Evolutionary conservation across 1,140 invertebrate species (phyloP).

Genomic region (Ctenoplectra terminalis): DNA sequence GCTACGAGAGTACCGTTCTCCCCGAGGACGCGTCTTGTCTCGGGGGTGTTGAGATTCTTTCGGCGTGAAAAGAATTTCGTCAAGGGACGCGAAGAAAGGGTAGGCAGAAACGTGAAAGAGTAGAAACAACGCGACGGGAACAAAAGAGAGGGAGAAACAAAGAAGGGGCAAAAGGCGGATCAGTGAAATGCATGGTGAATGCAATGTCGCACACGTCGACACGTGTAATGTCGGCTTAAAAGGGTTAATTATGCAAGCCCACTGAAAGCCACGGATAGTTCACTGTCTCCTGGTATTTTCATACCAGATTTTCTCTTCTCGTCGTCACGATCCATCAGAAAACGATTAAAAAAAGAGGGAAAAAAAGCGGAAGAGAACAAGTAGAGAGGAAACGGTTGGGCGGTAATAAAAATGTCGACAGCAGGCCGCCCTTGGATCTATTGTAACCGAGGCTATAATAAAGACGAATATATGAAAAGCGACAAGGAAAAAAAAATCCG

Average conservation of each 20-base stretch:
- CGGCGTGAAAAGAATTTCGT: slow-evolving; percentile 31
- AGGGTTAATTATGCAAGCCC: slow-evolving; percentile 55
- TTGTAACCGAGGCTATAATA: not conserved
- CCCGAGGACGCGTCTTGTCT: not conserved
- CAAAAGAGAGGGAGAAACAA: slow-evolving; percentile 26
- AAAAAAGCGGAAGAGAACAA: not conserved
- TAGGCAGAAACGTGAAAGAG: slow-evolving; percentile 9
- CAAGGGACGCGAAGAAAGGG: slow-evolving; percentile 2
- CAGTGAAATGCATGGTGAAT: slow-evolving; percentile 31
- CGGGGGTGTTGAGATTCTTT: not conserved
- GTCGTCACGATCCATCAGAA: slow-evolving; percentile 13
- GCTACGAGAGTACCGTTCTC: too few relatives aligned
- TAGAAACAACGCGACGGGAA: slow-evolving; percentile 3
- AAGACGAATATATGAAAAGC: slow-evolving; percentile 21
- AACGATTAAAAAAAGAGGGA: not conserved
- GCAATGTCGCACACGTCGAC: slow-evolving; percentile 31
- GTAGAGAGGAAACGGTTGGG: slow-evolving; percentile 3
- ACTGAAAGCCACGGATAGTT: slow-evolving; percentile 49
- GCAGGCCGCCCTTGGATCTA: slow-evolving; percentile 23
- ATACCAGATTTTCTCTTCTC: not conserved
- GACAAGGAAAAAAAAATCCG: slow-evolving; percentile 10
- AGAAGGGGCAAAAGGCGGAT: slow-evolving; percentile 11
- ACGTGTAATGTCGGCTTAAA: slow-evolving; percentile 46
- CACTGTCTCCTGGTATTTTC: slow-evolving; percentile 22
- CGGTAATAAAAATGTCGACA: slow-evolving; percentile 46